Evolutionary conservation across 2,113 vertebrate species (phyloP).

Genomic region (Oryzias woworae): DNA sequence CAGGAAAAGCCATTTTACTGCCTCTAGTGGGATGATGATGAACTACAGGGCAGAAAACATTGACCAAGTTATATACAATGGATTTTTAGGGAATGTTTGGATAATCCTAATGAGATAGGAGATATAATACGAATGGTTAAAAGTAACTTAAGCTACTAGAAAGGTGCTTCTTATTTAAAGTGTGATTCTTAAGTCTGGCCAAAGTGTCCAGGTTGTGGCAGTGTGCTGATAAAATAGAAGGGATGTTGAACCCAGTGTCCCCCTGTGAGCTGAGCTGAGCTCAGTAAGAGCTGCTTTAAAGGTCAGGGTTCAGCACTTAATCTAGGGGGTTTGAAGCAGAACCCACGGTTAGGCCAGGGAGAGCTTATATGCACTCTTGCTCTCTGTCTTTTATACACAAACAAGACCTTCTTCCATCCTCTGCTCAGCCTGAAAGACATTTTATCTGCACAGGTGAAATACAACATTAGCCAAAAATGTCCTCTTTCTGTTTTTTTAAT

Average conservation of each 20-base stretch:
- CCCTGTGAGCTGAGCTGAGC: conserved; percentile 38
- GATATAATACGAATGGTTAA: not conserved
- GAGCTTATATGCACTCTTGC: conserved; percentile 13
- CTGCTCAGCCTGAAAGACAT: conserved; percentile 22
- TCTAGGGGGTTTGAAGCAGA: conserved; percentile 55
- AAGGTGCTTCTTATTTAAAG: conserved; percentile 37
- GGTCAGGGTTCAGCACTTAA: conserved; percentile 66
- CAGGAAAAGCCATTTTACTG: no score
- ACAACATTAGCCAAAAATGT: conserved; percentile 10
- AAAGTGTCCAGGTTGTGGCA: conserved; percentile 14
- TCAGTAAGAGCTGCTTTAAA: conserved; percentile 61
- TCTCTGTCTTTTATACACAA: not conserved
- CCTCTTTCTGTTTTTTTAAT: not conserved
- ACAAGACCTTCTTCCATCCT: not conserved
- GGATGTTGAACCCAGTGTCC: conserved; percentile 33
- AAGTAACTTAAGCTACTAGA: conserved; percentile 9
- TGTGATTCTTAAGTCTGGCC: conserved; percentile 25
- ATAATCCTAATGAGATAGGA: no score
- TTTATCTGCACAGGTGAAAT: conserved; percentile 51
- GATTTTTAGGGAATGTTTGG: no score
- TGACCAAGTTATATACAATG: no score
- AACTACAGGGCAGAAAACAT: no score
- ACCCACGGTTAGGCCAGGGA: conserved; percentile 34
- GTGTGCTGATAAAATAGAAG: conserved; percentile 47
- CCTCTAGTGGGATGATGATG: no score